Evolutionary conservation across 2,888 invertebrate species (phyloP), one percentile per base, ranked within the genome.

Genomic region (Steinernema carpocapsae): DNA sequence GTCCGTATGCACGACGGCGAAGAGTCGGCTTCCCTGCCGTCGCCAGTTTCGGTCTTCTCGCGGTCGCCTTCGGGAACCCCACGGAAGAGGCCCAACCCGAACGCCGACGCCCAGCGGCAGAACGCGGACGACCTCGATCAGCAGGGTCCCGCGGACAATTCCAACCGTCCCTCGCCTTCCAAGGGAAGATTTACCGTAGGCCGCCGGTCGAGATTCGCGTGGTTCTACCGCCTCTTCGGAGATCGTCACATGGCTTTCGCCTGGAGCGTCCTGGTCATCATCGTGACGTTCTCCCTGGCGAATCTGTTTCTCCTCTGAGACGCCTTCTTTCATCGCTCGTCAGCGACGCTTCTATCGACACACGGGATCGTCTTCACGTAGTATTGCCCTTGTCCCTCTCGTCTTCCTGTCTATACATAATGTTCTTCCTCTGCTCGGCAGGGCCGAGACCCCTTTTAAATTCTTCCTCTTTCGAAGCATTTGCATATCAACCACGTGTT

Each of bases 1-100:
- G 91, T 94, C 84, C 91, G 94, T 70, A 88, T 91, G 74, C 90
- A 91, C 71, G 32, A 59, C 70, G 74, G 59, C 72, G 77, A 76
- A 52, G 79, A 79, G 74, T 42, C 72, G 24, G 72, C 73, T 78
- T 88, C 84, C 73, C 74, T 72, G n/a, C 75, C 82, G 2, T 82
- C 82, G 29, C 77, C 79, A 24, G 72, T 77, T 17, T 75, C 72
- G 48, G 64, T 78, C 46, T 78, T 80, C 64, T 70, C 75, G 29
- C 72, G 72, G 52, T 74, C 78, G 14, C 77, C 80, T 22, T 77
- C 76, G 42, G 77, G 79, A 48, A 79, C 77, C 45, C 80, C 78
- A 12, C 75, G 73, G 12, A 80, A 80, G 46, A 64, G 29, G 64
- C 32, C 64, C 17, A 48, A 48, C 17, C n/a, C 48, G 7, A 48